These are phyloP conservation scores for Taxidea taxus DNA, from an alignment of 2,113 vertebrate genomes.

Conservation along the genomic window DNA sequence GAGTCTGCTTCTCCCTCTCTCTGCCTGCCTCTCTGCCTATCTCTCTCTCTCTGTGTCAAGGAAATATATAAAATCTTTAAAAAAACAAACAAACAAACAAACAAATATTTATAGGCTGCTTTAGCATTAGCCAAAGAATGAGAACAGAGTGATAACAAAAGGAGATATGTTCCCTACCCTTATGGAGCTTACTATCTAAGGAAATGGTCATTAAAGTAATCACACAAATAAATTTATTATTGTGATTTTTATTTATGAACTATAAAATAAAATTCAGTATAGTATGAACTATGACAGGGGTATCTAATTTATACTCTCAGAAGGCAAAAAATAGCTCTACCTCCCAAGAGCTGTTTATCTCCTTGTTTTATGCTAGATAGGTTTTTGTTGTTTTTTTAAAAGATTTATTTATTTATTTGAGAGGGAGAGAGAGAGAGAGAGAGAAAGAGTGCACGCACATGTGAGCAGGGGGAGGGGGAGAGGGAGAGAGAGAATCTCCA, in stretches of 20 bases:
- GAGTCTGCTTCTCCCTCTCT: no score
- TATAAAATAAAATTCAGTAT: neutral
- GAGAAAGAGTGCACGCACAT: fast-evolving
- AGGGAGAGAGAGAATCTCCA: neutral
- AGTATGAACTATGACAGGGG: neutral
- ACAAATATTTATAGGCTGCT: neutral
- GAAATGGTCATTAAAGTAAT: neutral
- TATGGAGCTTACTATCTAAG: neutral
- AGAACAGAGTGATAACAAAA: conserved; percentile 32
- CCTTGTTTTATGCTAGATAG: neutral
- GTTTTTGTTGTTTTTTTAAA: neutral
- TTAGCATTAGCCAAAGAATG: neutral
- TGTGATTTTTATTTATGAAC: conserved; percentile 2
- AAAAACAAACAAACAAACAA: neutral
- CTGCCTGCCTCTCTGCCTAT: no score
- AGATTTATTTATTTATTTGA: neutral
- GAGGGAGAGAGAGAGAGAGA: neutral
- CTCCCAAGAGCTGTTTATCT: neutral
- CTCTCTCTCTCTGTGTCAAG: no score
- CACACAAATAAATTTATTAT: neutral
- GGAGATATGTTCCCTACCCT: neutral
- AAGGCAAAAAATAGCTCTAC: neutral
- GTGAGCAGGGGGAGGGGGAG: neutral
- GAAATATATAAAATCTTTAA: no score
- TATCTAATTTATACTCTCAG: neutral